Evolutionary conservation across 2,888 invertebrate genomes (phyloP), one percentile per base, ranked within the genome.

Genomic region (Crematogaster levior): DNA sequence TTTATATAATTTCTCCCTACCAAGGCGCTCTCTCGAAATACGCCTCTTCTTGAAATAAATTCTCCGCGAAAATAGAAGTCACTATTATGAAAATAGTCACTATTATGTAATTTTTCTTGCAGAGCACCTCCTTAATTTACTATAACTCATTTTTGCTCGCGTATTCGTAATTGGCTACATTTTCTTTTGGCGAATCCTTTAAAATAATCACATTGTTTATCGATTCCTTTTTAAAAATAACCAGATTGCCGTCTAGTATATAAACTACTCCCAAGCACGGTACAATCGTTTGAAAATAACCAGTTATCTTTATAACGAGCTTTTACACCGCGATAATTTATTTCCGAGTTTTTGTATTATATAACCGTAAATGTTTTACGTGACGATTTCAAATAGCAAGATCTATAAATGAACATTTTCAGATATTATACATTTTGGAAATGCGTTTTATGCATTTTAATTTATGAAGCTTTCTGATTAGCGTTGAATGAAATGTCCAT

Each of bases 251-350:
- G 7, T 73, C 30, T 40, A 53, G 5, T n/a, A 12, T n/a, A n/a
- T 21, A 40, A 53, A 4, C 24, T 61, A 24, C 18, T 51, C 43
- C 21, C 40, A 9, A 10, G 1, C n/a, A 18, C 24, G 37, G 10
- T 27, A 65, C 27, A 65, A 65, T 65, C 21, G 18, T 53, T 51
- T 63, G 37, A 66, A 65, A 81, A 77, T 77, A 77, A 81, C 75
- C n/a, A 21, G 9, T 18, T 65, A 15, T 12, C n/a, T 82, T 77
- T 82, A 82, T 48, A 48, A 30, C 34, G 18, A 21, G 53, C 30
- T 60, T 81, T 81, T 65, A 34, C 75, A 81, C 40, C 10, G 56
- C 65, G 74, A 65, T 81, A 46, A 75, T 34, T 46, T 81, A 70
- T 75, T 75, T 75, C 40, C 43, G 43, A 37, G 63, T 21, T 65